Base-by-base conservation (phyloP, 30 jellyfish, hydroid and myxozoan species). In the Turritopsis dohrnii region DNA sequence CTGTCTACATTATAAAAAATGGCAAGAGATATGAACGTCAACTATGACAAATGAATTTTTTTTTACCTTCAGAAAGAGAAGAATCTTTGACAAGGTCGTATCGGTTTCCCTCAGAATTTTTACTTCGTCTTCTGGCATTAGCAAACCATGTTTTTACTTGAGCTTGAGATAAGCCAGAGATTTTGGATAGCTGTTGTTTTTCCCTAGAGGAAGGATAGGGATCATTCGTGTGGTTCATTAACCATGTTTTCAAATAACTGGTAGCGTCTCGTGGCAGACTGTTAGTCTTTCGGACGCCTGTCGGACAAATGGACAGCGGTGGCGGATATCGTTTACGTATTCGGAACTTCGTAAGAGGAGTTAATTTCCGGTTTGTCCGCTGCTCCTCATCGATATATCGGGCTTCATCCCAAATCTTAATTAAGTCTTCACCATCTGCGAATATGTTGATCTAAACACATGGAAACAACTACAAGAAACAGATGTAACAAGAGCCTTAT, bases 111-210 rank as follows among this genome's bases (percentile, higher is more conserved):
- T 74, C 83, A 18, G 83, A 23, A 74, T 74, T 74, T 74, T 74
- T 74, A 1, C 65, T 86, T 65, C 97, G 89, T 52, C 97, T 79
- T 52, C 97, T 30, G 16, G 97, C 97, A 83, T 91, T 91, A 29
- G 97, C 97, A 84, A 91, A 91, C 97, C 97, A 91, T 20, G 97
- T 91, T 71, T 91, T 91, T 75, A 89, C 97, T 83, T 90, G 97
- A 66, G 95, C 84, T 4, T 88, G 81, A 0, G 97, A 52, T 18
- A 90, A 85, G 18, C 95, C 95, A 16, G 97, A 85, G 18, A 90
- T 29, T 52, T 79, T 83, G 29, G 97, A 90, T 31, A 90, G 74
- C 1, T 85, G 81, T 4, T 72, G 53, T 73, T 90, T 90, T 85
- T 90, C 97, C 71, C 80, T 85, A 1, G 83, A 88, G n/a, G 87